Conservation (phyloP, 2,888 invertebrate genomes). For the Stenichneumon culpator region DNA sequence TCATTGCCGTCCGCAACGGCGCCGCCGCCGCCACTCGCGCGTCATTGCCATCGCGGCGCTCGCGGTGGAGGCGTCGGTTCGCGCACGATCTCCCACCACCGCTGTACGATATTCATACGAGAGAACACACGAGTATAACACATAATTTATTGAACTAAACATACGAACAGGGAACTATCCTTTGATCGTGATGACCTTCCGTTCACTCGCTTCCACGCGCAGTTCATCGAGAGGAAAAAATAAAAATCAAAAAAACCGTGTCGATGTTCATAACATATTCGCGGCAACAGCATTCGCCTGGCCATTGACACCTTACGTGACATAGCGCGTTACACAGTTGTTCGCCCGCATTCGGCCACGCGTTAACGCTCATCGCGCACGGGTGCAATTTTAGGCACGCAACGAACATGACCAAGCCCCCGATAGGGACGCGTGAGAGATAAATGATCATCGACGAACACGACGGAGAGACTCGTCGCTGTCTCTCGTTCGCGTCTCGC, state of each 20-base stretch:
- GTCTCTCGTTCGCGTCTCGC: neutral
- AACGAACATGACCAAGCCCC: constrained; percentile 9
- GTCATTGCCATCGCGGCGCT: constrained; percentile 58
- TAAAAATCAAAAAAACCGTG: constrained; percentile 7
- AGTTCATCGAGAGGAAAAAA: constrained; percentile 9
- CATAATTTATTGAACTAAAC: neutral
- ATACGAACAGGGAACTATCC: neutral
- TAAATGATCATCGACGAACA: neutral
- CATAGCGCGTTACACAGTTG: constrained; percentile 19
- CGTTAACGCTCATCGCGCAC: constrained; percentile 41
- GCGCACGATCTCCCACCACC: constrained; percentile 42
- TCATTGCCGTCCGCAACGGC: constrained; percentile 62
- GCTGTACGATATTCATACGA: neutral
- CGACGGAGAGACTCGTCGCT: neutral
- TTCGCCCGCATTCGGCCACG: constrained; percentile 43
- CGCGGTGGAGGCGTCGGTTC: constrained; percentile 53
- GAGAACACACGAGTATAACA: neutral
- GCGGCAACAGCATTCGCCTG: neutral
- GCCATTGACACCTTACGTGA: constrained; percentile 54
- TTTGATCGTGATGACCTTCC: neutral
- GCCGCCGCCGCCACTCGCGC: constrained; percentile 45
- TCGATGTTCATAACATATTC: neutral
- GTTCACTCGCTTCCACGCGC: neutral
- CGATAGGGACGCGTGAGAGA: neutral
- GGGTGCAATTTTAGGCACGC: constrained; percentile 62